phyloP scores from a whole-genome alignment of 1,140 invertebrate genomes.

The Idris sp. region DNA sequence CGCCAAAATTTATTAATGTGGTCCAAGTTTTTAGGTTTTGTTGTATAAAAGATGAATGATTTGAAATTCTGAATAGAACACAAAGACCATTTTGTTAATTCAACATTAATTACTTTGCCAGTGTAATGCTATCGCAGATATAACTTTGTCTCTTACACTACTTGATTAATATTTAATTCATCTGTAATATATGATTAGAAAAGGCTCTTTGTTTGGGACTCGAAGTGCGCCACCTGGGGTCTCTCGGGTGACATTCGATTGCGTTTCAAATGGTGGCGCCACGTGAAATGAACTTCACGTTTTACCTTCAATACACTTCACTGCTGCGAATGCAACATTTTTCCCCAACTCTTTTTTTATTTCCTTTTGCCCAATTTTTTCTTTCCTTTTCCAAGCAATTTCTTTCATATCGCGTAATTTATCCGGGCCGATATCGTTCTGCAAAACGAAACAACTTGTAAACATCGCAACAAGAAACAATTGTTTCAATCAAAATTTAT shows the following conservation, averaged over 20 bases:
- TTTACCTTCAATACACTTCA: slow-evolving; percentile 15
- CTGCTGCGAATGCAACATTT: slow-evolving; percentile 19
- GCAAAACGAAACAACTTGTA: slow-evolving; percentile 7
- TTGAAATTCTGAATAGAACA: too few species aligned
- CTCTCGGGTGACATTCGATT: slow-evolving; percentile 7
- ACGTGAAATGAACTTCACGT: slow-evolving; percentile 12
- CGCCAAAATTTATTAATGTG: too few species aligned
- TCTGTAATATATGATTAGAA: neutral
- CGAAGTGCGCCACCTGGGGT: neutral
- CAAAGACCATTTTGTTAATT: too few species aligned
- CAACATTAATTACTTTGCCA: too few species aligned
- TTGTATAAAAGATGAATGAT: too few species aligned
- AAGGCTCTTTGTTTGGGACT: too few species aligned
- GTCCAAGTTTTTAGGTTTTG: too few species aligned
- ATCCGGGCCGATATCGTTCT: slow-evolving; percentile 11
- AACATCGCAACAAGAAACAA: too few species aligned
- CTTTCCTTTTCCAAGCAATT: slow-evolving; percentile 18
- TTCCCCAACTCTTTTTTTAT: too few species aligned
- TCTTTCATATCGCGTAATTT: slow-evolving; percentile 31
- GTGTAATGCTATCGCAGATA: too few species aligned
- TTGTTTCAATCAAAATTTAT: too few species aligned
- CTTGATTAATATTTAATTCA: slow-evolving; percentile 8
- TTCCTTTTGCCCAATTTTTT: slow-evolving; percentile 19
- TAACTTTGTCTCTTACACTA: too few species aligned
- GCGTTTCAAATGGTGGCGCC: slow-evolving; percentile 39